These are phyloP conservation scores for Scolopax mira DNA, from an alignment of 2,113 vertebrate genomes.

Conservation along the genomic window DNA sequence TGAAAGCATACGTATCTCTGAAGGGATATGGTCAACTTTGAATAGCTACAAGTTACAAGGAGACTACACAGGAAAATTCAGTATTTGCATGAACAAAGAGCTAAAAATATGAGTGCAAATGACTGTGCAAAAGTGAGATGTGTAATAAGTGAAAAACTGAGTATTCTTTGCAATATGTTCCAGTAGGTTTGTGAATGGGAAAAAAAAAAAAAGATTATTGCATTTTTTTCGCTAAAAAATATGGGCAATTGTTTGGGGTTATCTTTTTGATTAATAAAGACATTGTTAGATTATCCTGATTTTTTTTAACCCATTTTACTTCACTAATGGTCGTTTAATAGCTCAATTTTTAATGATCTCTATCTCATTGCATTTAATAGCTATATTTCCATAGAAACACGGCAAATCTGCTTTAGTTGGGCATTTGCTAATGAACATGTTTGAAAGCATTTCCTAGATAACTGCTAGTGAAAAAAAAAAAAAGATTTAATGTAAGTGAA, in stretches of 20 bases:
- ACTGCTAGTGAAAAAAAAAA: slow-evolving; percentile 6
- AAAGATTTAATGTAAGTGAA: background rate
- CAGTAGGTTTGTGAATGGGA: background rate
- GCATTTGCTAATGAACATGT: slow-evolving; percentile 42
- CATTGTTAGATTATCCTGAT: background rate
- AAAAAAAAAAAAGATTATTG: background rate
- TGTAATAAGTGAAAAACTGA: background rate
- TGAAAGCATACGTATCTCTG: background rate
- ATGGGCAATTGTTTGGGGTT: background rate
- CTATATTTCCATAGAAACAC: slow-evolving; percentile 53
- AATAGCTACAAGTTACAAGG: background rate
- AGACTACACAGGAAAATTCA: background rate
- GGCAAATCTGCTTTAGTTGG: slow-evolving; percentile 33
- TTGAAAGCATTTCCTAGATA: slow-evolving; percentile 51
- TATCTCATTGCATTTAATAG: slow-evolving; percentile 39
- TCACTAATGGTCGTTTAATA: slow-evolving; percentile 30
- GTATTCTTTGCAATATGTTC: background rate
- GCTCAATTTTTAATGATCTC: slow-evolving; percentile 28
- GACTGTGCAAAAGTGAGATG: background rate
- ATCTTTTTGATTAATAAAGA: slow-evolving; percentile 1
- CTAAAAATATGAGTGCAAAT: background rate
- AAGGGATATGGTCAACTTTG: background rate
- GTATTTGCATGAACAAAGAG: background rate
- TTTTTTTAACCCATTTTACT: slow-evolving; percentile 9
- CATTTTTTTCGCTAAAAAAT: background rate